Percentiles rank a stretch among this genome's conserved stretches.
Evolutionary conservation across 2,113 vertebrate genomes (phyloP).

Genomic region (Mellivora capensis): DNA sequence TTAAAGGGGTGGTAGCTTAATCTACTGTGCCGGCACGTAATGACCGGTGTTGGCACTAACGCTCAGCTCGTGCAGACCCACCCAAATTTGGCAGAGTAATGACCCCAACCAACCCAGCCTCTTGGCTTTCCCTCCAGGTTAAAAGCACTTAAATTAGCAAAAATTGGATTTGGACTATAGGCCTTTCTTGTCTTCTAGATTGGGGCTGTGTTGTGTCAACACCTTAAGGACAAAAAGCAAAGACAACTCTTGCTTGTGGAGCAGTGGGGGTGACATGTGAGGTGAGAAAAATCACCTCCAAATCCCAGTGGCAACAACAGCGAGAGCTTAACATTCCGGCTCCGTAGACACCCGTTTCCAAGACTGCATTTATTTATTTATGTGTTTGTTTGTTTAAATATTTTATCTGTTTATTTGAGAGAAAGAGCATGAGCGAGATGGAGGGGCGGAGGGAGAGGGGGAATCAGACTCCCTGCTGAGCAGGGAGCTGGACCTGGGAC

Average conservation of each 20-base stretch:
- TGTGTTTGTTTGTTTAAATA: neutral
- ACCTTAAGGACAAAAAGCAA: rapidly evolving
- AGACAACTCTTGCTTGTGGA: rapidly evolving
- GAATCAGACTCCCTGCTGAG: neutral
- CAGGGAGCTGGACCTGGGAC: neutral
- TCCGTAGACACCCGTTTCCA: neutral
- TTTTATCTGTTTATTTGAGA: neutral
- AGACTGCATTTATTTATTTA: neutral
- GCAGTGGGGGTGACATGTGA: neutral
- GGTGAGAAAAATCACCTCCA: rapidly evolving
- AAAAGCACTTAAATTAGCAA: conserved; percentile 64
- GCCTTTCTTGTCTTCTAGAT: conserved; percentile 34
- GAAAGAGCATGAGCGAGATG: neutral
- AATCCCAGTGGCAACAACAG: rapidly evolving
- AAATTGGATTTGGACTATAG: neutral
- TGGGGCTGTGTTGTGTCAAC: neutral
- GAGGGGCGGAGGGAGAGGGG: no score
- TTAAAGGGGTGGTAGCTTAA: conserved; percentile 84
- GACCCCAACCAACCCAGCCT: conserved; percentile 59
- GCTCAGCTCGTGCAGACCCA: conserved; percentile 73
- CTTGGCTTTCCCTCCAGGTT: conserved; percentile 63
- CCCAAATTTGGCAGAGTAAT: conserved; percentile 73
- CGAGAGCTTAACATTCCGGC: neutral
- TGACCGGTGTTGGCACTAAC: conserved; percentile 67
- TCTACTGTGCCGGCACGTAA: conserved; percentile 78